A percentile compares a stretch with the other conserved stretches of the same genome.
phyloP scores from a whole-genome alignment of 2,113 vertebrate species.

The Myotis brandtii region DNA sequence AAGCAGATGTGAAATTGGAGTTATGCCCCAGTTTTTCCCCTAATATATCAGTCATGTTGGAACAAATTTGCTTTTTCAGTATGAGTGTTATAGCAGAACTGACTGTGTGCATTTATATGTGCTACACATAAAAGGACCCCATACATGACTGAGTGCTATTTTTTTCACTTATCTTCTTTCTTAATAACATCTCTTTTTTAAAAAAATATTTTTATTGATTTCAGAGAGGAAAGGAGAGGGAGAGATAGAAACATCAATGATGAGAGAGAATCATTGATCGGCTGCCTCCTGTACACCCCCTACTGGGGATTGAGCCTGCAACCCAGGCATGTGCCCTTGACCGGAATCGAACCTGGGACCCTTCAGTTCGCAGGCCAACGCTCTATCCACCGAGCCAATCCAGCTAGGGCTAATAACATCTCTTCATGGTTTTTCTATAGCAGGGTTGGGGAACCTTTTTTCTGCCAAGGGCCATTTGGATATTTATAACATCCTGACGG shows the following conservation, averaged over 20 bases:
- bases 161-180: constrained; percentile 18
- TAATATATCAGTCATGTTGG: not conserved
- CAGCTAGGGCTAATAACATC: not conserved
- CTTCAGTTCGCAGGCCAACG: too few species aligned
- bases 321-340: too few species aligned
- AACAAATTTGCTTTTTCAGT: constrained; percentile 22
- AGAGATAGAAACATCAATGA: too few species aligned
- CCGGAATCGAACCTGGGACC: too few species aligned
- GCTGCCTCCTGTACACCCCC: too few species aligned
- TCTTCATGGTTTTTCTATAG: not conserved
- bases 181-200: not conserved
- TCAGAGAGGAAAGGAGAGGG: too few species aligned
- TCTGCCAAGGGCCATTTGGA: too few species aligned
- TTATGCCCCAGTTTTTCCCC: not conserved
- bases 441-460: not conserved
- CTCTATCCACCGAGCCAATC: too few species aligned
- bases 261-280: too few species aligned
- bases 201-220: too few species aligned
- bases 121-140: not conserved
- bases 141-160: not conserved
- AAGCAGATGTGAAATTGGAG: not conserved
- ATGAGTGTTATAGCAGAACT: not conserved
- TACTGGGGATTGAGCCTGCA: too few species aligned
- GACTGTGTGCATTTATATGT: not conserved
- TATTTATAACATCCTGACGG: too few species aligned